These are phyloP conservation scores for Danionella cerebrum DNA, from an alignment of 2,113 vertebrate genomes.

Conservation along the genomic window DNA sequence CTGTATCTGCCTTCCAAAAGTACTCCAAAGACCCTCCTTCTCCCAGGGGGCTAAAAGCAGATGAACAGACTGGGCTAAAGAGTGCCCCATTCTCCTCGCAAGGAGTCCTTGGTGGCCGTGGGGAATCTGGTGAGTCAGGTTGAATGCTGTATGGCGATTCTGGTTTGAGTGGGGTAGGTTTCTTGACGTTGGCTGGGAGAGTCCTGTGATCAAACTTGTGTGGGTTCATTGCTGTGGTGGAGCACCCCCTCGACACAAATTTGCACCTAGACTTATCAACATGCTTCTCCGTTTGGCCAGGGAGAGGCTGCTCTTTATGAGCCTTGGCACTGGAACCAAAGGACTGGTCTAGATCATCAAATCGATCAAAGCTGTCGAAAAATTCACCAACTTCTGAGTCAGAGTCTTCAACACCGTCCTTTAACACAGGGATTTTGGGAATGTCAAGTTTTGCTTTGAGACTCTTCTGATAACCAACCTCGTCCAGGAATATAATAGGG, in stretches of 20 bases:
- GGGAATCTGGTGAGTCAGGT: slow-evolving; percentile 77
- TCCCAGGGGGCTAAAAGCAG: slow-evolving; percentile 87
- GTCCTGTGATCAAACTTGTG: slow-evolving; percentile 82
- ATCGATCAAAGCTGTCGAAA: slow-evolving; percentile 97
- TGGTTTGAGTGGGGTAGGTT: slow-evolving; percentile 90
- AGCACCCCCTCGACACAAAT: slow-evolving; percentile 55
- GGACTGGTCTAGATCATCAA: slow-evolving; percentile 84
- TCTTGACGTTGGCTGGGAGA: slow-evolving; percentile 86
- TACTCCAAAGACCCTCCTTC: slow-evolving; percentile 72
- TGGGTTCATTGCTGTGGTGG: slow-evolving; percentile 79
- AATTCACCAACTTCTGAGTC: slow-evolving; percentile 98
- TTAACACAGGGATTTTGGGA: slow-evolving; percentile 86
- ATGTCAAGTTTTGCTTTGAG: slow-evolving; percentile 88
- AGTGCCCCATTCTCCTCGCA: slow-evolving; percentile 78
- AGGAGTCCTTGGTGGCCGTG: slow-evolving; percentile 69
- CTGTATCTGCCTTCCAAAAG: slow-evolving; percentile 66
- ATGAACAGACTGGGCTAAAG: slow-evolving; percentile 87
- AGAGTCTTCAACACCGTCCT: slow-evolving; percentile 90
- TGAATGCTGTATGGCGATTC: slow-evolving; percentile 72
- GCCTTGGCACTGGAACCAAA: slow-evolving; percentile 57
- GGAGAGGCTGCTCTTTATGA: slow-evolving; percentile 48
- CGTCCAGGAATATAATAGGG: slow-evolving; percentile 95
- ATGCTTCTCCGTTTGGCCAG: slow-evolving; percentile 62
- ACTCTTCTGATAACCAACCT: slow-evolving; percentile 95
- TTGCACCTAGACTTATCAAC: slow-evolving; percentile 55